Evolutionary conservation across 1,140 invertebrate species (phyloP).

Genomic region (Diuraphis noxia): DNA sequence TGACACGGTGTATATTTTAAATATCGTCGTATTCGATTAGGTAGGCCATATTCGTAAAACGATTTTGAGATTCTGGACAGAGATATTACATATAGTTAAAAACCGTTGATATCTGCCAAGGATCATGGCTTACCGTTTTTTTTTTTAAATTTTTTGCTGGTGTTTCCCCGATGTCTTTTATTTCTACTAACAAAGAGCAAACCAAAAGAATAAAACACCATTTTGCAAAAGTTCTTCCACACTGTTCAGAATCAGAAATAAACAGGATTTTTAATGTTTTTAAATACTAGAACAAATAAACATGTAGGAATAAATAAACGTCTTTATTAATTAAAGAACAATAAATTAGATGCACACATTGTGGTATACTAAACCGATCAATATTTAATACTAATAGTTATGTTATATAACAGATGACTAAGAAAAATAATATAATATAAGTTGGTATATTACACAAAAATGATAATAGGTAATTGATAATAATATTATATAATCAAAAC

Average conservation of each 20-base stretch:
- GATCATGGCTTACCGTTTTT: background rate
- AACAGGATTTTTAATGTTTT: background rate
- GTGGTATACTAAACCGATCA: background rate
- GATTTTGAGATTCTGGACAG: background rate
- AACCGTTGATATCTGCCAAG: background rate
- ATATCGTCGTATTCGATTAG: background rate
- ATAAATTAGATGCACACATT: background rate
- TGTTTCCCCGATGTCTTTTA: background rate
- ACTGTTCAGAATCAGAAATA: background rate
- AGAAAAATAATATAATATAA: background rate
- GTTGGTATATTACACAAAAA: background rate
- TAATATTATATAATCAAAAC: background rate
- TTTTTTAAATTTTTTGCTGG: background rate
- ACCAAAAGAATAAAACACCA: background rate
- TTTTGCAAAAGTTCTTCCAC: background rate
- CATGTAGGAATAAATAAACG: constrained; percentile 13
- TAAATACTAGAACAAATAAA: background rate
- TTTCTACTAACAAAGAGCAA: background rate
- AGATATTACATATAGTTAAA: background rate
- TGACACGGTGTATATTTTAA: background rate
- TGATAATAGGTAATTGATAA: background rate
- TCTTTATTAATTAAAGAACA: constrained; percentile 32
- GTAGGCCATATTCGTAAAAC: background rate
- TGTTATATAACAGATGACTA: background rate
- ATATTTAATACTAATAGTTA: constrained; percentile 14